Conservation (phyloP, 1,140 invertebrate species). For the Chrysomallon squamiferum region DNA sequence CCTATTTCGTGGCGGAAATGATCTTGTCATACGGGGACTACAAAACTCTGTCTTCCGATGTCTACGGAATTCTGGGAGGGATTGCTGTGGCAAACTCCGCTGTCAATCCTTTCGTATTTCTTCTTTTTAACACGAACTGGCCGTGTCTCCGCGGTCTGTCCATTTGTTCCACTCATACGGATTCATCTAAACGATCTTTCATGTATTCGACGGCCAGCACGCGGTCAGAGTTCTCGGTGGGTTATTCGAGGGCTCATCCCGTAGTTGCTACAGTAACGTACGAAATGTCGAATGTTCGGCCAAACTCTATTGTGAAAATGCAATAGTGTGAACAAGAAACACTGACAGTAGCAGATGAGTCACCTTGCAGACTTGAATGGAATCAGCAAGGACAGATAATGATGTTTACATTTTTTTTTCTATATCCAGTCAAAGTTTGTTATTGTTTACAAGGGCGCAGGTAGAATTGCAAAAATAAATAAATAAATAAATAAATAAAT, state of each 20-base stretch:
- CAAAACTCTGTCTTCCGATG: slow-evolving; percentile 23
- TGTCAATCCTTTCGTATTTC: slow-evolving; percentile 59
- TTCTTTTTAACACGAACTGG: slow-evolving; percentile 51
- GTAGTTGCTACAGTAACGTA: slow-evolving; percentile 20
- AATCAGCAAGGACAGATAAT: too few relatives aligned
- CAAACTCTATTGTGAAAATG: not conserved
- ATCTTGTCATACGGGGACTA: slow-evolving; percentile 56
- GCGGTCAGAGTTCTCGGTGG: slow-evolving; percentile 29
- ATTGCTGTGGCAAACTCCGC: slow-evolving; percentile 57
- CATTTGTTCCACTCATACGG: slow-evolving; percentile 23
- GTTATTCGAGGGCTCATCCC: slow-evolving; percentile 18
- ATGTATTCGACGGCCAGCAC: slow-evolving; percentile 41
- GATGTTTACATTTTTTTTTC: too few relatives aligned
- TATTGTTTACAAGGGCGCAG: too few relatives aligned
- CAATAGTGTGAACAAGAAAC: too few relatives aligned
- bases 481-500: too few relatives aligned
- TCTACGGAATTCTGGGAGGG: slow-evolving; percentile 51
- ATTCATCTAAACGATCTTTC: slow-evolving; percentile 21
- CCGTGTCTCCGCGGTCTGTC: slow-evolving; percentile 32
- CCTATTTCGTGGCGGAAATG: slow-evolving; percentile 62
- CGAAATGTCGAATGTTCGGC: slow-evolving; percentile 18
- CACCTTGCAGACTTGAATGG: too few relatives aligned
- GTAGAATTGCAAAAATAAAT: too few relatives aligned
- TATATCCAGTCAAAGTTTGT: too few relatives aligned
- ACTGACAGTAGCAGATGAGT: too few relatives aligned